Conservation (phyloP, 1,140 invertebrate species). For the Hyphantria cunea region DNA sequence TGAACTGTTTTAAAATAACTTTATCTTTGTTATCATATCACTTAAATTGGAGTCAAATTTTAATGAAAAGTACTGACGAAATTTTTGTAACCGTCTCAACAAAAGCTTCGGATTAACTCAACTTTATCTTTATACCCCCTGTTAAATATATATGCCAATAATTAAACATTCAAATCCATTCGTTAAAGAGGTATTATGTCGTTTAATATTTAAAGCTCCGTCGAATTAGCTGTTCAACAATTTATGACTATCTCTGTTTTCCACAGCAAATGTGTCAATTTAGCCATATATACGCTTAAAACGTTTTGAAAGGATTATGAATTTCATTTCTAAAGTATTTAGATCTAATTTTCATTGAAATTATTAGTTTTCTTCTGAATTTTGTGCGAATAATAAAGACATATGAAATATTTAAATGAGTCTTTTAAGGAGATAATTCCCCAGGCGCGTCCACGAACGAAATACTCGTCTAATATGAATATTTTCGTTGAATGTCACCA, state of each 20-base stretch:
- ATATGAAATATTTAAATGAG: conserved; percentile 3
- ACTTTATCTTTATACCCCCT: conserved; percentile 2
- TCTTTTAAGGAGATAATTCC: not conserved
- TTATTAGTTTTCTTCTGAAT: conserved; percentile 1
- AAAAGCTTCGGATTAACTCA: conserved; percentile 17
- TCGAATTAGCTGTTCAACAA: conserved; percentile 12
- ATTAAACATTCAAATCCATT: conserved; percentile 28
- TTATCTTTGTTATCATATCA: not conserved
- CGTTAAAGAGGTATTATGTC: conserved; percentile 9
- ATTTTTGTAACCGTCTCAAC: not conserved
- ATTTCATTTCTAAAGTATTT: not conserved
- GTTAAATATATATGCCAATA: conserved; percentile 30
- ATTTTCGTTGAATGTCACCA: too few relatives aligned
- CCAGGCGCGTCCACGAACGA: too few relatives aligned
- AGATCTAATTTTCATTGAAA: not conserved
- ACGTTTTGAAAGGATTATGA: not conserved
- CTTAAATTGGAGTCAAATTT: conserved; percentile 14
- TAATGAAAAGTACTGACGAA: conserved; percentile 1
- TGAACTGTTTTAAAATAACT: too few relatives aligned
- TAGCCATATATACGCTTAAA: too few relatives aligned
- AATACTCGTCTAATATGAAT: too few relatives aligned
- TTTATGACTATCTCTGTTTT: too few relatives aligned
- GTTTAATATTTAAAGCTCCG: conserved; percentile 14
- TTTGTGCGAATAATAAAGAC: not conserved
- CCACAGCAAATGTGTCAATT: too few relatives aligned